Evolutionary conservation across 2,888 invertebrate genomes (phyloP).

Genomic region (Machimus rusticus): DNA sequence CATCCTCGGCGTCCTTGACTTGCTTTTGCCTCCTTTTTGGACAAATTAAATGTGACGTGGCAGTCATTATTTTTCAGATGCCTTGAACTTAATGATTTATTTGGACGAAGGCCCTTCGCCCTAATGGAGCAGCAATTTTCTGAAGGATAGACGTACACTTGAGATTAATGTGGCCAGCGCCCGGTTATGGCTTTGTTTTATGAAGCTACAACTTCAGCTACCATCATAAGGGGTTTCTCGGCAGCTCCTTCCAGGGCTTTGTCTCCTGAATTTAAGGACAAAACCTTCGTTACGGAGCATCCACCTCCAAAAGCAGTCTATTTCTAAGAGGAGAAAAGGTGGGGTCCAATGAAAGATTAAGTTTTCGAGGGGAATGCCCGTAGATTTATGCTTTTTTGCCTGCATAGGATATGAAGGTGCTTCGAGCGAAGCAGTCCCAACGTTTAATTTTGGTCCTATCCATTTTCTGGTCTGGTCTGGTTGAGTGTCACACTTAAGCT

Average conservation of each 20-base stretch:
- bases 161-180: not conserved
- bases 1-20: not conserved
- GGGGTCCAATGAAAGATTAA: not conserved
- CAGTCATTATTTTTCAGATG: slow-evolving; percentile 20
- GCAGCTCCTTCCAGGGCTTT: not conserved
- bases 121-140: not conserved
- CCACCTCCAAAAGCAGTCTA: not conserved
- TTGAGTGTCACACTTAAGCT: not conserved
- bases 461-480: not conserved
- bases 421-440: not conserved
- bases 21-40: not conserved
- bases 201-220: not conserved
- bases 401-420: not conserved
- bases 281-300: not conserved
- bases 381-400: not conserved
- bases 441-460: not conserved
- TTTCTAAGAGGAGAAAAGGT: not conserved
- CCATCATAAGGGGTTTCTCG: not conserved
- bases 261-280: not conserved
- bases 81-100: not conserved
- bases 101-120: not conserved
- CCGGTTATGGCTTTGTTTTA: not conserved
- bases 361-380: not conserved
- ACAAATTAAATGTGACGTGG: slow-evolving; percentile 6
- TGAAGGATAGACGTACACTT: not conserved